Percentiles rank a stretch among this genome's conserved stretches.
Evolutionary conservation across 2,797 vertebrate genomes (phyloP).

Genomic region (Craterocephalus amniculus): DNA sequence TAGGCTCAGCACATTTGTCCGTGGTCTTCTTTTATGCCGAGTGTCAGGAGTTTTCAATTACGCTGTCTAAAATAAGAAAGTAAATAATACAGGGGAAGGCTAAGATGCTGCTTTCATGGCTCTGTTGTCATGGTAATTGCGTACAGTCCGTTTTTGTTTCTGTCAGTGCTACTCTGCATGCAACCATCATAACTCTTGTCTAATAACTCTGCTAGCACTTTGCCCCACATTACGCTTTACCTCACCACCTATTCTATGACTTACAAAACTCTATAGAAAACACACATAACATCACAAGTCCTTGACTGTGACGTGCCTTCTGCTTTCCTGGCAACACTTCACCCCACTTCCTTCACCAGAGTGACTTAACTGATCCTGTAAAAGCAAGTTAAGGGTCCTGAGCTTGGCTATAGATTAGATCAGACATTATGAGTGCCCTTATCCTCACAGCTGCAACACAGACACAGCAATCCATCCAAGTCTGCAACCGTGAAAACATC

Average conservation of each 20-base stretch:
- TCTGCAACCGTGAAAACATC: not conserved
- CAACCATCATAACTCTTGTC: not conserved
- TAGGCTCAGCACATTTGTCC: not conserved
- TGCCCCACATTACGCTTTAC: slow-evolving; percentile 2
- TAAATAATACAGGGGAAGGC: slow-evolving; percentile 26
- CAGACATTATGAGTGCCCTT: not conserved
- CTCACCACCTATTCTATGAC: slow-evolving; percentile 20
- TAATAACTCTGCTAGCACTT: not conserved
- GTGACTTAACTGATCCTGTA: not conserved
- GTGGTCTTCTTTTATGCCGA: not conserved
- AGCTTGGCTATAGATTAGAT: not conserved
- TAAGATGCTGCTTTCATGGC: slow-evolving; percentile 19
- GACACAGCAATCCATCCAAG: not conserved
- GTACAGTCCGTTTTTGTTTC: slow-evolving; percentile 12
- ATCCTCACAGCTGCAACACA: not conserved
- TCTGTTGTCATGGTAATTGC: slow-evolving; percentile 63
- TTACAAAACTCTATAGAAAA: not conserved
- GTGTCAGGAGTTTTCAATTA: not conserved
- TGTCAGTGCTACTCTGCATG: slow-evolving; percentile 17
- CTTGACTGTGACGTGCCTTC: slow-evolving; percentile 17
- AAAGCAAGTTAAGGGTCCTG: not conserved
- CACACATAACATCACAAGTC: slow-evolving; percentile 3
- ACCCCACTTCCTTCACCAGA: not conserved
- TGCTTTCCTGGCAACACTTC: no score
- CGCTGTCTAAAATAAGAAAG: not conserved